Evolutionary conservation across 2,888 invertebrate species (phyloP).

Genomic region (Oxycera nigricornis): DNA sequence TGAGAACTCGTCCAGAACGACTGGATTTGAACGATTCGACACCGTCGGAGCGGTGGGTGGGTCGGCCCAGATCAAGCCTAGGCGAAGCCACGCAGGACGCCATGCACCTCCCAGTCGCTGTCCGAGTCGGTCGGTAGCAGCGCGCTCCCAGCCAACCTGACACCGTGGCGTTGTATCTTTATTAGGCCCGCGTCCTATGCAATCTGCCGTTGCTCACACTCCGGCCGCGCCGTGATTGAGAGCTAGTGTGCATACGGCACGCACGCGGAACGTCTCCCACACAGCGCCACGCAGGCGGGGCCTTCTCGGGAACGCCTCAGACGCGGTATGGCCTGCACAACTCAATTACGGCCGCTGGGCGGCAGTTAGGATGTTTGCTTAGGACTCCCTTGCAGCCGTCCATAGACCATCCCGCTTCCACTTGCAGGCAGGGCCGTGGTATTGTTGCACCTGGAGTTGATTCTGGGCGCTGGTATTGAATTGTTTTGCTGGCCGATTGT

Average conservation of each 20-base stretch:
- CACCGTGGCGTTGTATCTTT: constrained; percentile 41
- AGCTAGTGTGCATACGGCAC: not conserved
- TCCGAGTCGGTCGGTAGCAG: constrained; percentile 40
- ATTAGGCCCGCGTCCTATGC: constrained; percentile 28
- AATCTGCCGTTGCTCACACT: not conserved
- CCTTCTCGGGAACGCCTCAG: not conserved
- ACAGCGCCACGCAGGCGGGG: constrained; percentile 6
- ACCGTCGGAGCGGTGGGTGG: not conserved
- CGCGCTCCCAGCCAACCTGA: constrained; percentile 17
- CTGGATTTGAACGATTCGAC: constrained; percentile 46
- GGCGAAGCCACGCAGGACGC: not conserved
- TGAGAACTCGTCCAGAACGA: constrained; percentile 52
- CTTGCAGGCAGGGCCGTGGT: not conserved
- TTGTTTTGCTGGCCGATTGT: constrained; percentile 9
- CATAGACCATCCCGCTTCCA: not conserved
- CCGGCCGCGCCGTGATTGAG: constrained; percentile 1
- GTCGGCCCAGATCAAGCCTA: constrained; percentile 21
- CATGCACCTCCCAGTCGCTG: constrained; percentile 33
- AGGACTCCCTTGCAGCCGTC: not conserved
- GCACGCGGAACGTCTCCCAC: constrained; percentile 12
- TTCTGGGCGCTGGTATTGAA: not conserved
- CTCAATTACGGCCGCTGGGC: constrained; percentile 26
- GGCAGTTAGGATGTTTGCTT: constrained; percentile 30
- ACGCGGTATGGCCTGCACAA: constrained; percentile 7
- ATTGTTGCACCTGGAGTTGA: not conserved